phyloP scores from a whole-genome alignment of 2,113 vertebrate genomes.

The Baryphthengus martii region DNA sequence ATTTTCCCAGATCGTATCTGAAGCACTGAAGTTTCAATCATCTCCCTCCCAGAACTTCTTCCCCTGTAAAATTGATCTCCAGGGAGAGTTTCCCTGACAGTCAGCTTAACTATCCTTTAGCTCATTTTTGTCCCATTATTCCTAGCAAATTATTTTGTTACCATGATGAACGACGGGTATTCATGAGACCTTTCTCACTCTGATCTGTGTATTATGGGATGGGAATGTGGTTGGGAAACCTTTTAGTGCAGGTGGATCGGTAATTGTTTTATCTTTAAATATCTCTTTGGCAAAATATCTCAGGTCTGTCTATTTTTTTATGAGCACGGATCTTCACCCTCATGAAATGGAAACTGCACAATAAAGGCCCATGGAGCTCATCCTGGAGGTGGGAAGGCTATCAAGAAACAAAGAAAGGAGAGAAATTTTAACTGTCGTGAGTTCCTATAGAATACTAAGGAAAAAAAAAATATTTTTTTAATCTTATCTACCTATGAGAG shows the following conservation, averaged over 20 bases:
- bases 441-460: not conserved
- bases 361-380: not conserved
- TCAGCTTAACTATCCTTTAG: not conserved
- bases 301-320: not conserved
- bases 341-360: not conserved
- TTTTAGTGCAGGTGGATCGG: not conserved
- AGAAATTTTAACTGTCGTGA: not conserved
- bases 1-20: not conserved
- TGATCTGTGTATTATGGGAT: not conserved
- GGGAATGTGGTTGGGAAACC: not conserved
- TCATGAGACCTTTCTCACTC: not conserved
- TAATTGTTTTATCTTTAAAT: not conserved
- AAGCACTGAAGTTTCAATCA: not conserved
- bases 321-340: not conserved
- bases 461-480: not conserved
- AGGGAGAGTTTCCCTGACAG: not conserved
- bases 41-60: not conserved
- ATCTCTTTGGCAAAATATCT: not conserved
- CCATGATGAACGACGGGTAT: not conserved
- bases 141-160: not conserved
- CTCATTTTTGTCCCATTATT: conserved; percentile 9
- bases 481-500: not conserved
- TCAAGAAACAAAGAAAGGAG: not conserved
- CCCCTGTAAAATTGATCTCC: not conserved
- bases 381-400: not conserved